These are phyloP conservation scores for Hesperia comma DNA, from an alignment of 2,888 invertebrate species.

Conservation along the genomic window DNA sequence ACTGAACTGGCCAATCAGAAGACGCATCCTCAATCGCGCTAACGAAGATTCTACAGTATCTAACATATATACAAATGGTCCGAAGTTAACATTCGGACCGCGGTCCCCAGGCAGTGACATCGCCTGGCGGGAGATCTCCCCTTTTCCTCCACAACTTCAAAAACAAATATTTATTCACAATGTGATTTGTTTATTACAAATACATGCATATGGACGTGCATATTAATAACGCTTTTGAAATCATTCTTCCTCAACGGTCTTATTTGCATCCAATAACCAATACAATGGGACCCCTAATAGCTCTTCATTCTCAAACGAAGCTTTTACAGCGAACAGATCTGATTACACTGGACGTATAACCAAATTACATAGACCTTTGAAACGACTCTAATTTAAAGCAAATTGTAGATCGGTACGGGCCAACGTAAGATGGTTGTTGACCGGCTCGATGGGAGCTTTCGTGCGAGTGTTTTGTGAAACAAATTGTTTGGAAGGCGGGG, in stretches of 20 bases:
- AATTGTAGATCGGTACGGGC: slow-evolving; percentile 26
- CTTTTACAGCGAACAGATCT: slow-evolving; percentile 17
- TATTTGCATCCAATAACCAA: slow-evolving; percentile 27
- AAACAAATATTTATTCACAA: background rate
- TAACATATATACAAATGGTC: no score
- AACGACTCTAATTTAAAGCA: slow-evolving; percentile 29
- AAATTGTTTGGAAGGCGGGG: slow-evolving; percentile 10
- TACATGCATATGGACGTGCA: slow-evolving; percentile 16
- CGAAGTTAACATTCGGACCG: no score
- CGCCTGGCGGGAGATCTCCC: no score
- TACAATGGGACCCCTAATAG: slow-evolving; percentile 10
- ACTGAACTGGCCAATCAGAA: no score
- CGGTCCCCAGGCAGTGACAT: no score
- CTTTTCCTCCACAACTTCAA: no score
- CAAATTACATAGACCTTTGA: slow-evolving; percentile 30
- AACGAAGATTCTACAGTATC: no score
- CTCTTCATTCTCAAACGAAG: slow-evolving; percentile 13
- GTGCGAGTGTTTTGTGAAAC: slow-evolving; percentile 2
- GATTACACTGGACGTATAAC: slow-evolving; percentile 8
- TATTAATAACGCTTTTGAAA: slow-evolving; percentile 26
- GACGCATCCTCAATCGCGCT: no score
- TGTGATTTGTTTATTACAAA: background rate
- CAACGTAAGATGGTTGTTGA: slow-evolving; percentile 14
- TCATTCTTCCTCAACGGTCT: slow-evolving; percentile 16
- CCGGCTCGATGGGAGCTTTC: slow-evolving; percentile 12